These are phyloP conservation scores for Pempheris klunzingeri DNA, from an alignment of 2,797 vertebrate species.

Conservation along the genomic window DNA sequence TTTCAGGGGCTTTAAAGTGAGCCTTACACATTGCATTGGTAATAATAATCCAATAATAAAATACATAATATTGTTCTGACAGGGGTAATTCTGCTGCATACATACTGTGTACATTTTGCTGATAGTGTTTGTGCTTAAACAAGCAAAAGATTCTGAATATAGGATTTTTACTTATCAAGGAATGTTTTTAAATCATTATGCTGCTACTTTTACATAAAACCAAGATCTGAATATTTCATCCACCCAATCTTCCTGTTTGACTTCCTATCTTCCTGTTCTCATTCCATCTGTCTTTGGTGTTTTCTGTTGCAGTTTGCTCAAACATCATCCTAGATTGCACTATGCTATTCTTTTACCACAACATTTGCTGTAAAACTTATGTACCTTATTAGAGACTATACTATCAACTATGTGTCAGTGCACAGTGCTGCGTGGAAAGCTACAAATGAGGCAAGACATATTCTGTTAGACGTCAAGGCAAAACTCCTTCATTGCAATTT, in stretches of 20 bases:
- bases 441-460: conserved; percentile 31
- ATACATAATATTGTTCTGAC: neutral
- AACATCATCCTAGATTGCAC: no score
- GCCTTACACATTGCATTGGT: neutral
- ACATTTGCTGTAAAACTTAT: neutral
- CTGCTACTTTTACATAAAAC: neutral
- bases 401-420: no score
- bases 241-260: neutral
- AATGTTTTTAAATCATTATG: neutral
- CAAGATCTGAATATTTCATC: neutral
- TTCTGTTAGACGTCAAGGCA: conserved; percentile 12
- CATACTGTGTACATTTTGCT: neutral
- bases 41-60: neutral
- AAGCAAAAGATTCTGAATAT: neutral
- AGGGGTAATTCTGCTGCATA: neutral
- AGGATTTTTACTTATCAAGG: neutral
- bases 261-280: neutral
- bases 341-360: neutral
- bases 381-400: neutral
- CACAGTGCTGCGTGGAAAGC: no score
- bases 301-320: neutral
- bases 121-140: neutral
- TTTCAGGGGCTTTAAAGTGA: conserved; percentile 9
- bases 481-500: conserved; percentile 28
- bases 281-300: neutral